Evolutionary conservation across 2,113 vertebrate genomes (phyloP).

Genomic region (Microcebus jonahi): DNA sequence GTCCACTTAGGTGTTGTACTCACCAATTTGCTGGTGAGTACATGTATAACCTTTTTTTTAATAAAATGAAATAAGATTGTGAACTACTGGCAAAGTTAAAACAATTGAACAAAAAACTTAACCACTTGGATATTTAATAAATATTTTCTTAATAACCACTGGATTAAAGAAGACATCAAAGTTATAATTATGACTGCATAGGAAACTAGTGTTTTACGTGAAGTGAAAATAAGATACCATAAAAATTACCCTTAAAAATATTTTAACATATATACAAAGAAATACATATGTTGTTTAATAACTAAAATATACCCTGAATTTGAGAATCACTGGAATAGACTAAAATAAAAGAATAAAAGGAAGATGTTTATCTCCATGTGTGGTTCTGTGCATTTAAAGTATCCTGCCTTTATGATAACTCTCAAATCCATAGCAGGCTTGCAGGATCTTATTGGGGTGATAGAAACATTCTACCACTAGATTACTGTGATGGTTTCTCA

Average conservation of each 20-base stretch:
- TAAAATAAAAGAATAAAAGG: neutral
- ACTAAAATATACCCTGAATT: neutral
- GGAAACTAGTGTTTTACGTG: neutral
- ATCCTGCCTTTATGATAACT: neutral
- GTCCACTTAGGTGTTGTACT: too few relatives aligned
- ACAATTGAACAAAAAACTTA: neutral
- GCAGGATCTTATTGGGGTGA: neutral
- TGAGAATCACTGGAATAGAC: neutral
- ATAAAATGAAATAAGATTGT: neutral
- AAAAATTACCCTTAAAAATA: neutral
- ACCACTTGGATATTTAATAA: neutral
- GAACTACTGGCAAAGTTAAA: neutral
- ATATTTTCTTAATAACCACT: neutral
- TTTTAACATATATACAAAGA: neutral
- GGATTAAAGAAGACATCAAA: neutral
- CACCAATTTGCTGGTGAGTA: too few relatives aligned
- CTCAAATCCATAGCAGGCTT: neutral
- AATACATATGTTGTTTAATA: neutral
- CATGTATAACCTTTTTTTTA: too few relatives aligned
- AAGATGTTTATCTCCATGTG: neutral
- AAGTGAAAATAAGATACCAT: neutral
- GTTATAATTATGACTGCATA: neutral
- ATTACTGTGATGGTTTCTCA: neutral
- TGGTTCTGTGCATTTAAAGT: neutral
- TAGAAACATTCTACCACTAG: neutral